These are phyloP conservation scores for Dugesia japonica DNA, from an alignment of 2,888 invertebrate genomes.

Conservation along the genomic window DNA sequence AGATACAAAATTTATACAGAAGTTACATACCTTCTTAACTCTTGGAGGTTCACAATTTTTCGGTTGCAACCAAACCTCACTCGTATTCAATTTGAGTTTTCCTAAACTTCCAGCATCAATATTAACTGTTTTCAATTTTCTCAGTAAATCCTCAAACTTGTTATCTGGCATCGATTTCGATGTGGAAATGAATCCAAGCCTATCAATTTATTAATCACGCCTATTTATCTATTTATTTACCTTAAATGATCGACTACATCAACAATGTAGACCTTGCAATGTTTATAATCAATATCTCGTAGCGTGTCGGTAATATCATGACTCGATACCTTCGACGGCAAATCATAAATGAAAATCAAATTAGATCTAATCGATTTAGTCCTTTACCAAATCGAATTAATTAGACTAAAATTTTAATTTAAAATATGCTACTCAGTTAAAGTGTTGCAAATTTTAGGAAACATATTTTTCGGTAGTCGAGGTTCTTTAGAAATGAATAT, in stretches of 20 bases:
- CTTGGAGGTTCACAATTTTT: background rate
- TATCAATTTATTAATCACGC: too few species aligned
- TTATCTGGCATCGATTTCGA: background rate
- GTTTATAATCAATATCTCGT: background rate
- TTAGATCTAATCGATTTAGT: background rate
- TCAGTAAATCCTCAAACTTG: background rate
- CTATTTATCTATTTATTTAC: background rate
- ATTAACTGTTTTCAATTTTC: background rate
- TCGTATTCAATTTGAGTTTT: background rate
- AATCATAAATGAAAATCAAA: background rate
- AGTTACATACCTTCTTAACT: background rate
- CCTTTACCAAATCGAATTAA: background rate
- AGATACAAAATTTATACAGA: too few species aligned
- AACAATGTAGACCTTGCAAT: background rate
- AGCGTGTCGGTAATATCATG: background rate
- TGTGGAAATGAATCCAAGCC: background rate
- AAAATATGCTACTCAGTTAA: background rate
- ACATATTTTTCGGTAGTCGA: background rate
- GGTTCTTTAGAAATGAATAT: background rate
- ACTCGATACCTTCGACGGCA: background rate
- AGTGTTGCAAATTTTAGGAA: background rate
- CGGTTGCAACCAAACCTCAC: slow-evolving; percentile 9
- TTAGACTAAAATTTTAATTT: background rate
- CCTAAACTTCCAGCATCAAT: background rate
- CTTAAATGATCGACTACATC: background rate